A percentile compares a stretch with the other conserved stretches of the same genome.
phyloP scores from a whole-genome alignment of 2,888 invertebrate genomes.

The Xestobium rufovillosum region DNA sequence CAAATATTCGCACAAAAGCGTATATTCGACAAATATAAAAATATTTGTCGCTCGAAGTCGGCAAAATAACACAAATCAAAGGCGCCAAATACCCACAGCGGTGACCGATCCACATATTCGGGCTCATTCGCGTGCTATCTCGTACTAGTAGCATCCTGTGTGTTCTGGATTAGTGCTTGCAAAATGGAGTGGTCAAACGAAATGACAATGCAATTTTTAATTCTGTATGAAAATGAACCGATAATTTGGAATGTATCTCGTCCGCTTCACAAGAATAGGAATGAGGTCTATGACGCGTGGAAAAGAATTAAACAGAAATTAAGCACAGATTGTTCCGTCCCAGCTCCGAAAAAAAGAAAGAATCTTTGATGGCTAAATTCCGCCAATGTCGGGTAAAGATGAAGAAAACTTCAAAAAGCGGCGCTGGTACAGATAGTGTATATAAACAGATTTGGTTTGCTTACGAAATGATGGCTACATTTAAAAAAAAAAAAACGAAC shows the following conservation, averaged over 20 bases:
- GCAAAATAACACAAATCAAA: no score
- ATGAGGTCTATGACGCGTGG: slow-evolving; percentile 42
- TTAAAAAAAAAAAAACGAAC: slow-evolving; percentile 12
- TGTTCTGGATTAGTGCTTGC: no score
- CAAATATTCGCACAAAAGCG: no score
- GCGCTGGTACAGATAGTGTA: slow-evolving; percentile 6
- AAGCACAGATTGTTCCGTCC: slow-evolving; percentile 35
- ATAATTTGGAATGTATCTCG: slow-evolving; percentile 44
- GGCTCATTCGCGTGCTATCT: no score
- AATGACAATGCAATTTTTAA: slow-evolving; percentile 41
- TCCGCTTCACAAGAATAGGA: slow-evolving; percentile 40
- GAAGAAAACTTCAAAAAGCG: slow-evolving; percentile 17
- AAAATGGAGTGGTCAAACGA: slow-evolving; percentile 34
- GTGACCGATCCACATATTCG: no score
- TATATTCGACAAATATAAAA: no score
- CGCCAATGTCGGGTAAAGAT: slow-evolving; percentile 40
- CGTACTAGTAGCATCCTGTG: no score
- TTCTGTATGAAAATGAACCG: slow-evolving; percentile 41
- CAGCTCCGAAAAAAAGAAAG: slow-evolving; percentile 40
- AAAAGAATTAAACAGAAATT: slow-evolving; percentile 40
- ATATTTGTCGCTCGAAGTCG: no score
- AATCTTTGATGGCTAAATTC: slow-evolving; percentile 42
- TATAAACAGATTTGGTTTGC: slow-evolving; percentile 21
- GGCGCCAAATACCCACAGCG: no score
- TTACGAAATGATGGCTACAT: slow-evolving; percentile 18